Base-by-base conservation (phyloP, 2,113 vertebrate species). In the Shinisaurus crocodilurus region DNA sequence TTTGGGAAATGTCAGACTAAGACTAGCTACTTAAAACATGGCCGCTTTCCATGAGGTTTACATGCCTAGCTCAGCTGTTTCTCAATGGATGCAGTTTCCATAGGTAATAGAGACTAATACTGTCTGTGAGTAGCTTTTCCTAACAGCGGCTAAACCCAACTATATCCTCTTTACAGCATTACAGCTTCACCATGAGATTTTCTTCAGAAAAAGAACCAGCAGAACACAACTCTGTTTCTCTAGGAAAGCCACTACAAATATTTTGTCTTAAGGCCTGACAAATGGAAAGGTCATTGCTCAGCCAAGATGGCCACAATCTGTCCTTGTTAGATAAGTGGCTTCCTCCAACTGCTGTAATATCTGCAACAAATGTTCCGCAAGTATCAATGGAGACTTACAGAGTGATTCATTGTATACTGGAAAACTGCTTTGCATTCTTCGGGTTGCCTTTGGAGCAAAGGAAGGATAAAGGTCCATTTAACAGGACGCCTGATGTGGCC, bases 391-490 rank as follows among this genome's bases (percentile, higher is more conserved):
- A 67, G 45, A 92, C 94, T 95, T 95, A 96, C 92, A 95, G 95
- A 96, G 95, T 95, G 95, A 96, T 93, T 97, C 94, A 96, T 88
- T 95, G 88, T 93, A 82, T 91, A 90, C 92, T 91, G 93, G 91
- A 94, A 97, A 96, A 95, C 90, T 93, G 92, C 91, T 97, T 95
- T 82, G 87, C 92, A 94, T 96, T 96, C 93, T 92, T 96, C 91
- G 93, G 91, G 92, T 93, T 94, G 86, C 48, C 92, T 96, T 93
- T 93, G 88, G 93, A n/a, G 67, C 80, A 1, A 90, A 90, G 88
- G 87, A 91, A 95, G 93, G 93, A 96, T 88, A 96, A 96, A 96
- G 92, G 32, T 85, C 84, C 91, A 90, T 96, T 94, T 94, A 96
- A 90, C 91, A 92, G 84, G 69, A 77, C 94, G 93, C 86, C 76